Evolutionary conservation across 2,797 vertebrate species (phyloP).

Genomic region (Acrossocheilus wenchowensis): DNA sequence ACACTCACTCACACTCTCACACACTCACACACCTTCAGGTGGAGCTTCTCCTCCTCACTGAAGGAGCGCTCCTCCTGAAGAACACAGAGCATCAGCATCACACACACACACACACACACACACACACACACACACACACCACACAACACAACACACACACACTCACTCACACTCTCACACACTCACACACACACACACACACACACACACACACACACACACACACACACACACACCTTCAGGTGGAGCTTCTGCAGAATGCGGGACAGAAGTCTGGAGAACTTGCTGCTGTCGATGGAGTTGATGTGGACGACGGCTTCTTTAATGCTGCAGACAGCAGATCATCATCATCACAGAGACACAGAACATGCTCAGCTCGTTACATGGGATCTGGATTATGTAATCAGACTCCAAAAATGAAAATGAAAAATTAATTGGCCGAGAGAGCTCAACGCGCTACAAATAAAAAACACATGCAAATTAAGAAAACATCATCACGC

Average conservation of each 20-base stretch:
- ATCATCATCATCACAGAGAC: not conserved
- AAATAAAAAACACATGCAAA: too few species aligned
- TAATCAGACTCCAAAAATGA: too few species aligned
- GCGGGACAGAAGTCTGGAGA: slow-evolving; percentile 88
- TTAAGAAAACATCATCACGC: too few species aligned
- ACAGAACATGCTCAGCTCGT: not conserved
- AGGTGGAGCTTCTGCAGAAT: slow-evolving; percentile 95
- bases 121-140: slow-evolving; percentile 48
- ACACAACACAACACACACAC: slow-evolving; percentile 38
- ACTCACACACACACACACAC: slow-evolving; percentile 41
- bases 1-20: not conserved
- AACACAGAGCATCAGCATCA: too few species aligned
- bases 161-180: slow-evolving; percentile 73
- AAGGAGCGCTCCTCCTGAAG: too few species aligned
- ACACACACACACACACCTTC: slow-evolving; percentile 81
- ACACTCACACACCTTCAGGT: too few species aligned
- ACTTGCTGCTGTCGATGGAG: slow-evolving; percentile 84
- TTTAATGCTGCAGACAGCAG: slow-evolving; percentile 81
- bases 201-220: slow-evolving; percentile 72
- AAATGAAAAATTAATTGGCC: too few species aligned
- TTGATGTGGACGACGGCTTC: slow-evolving; percentile 90
- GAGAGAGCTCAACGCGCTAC: too few species aligned
- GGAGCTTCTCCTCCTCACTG: too few species aligned
- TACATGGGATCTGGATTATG: too few species aligned
- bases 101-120: slow-evolving; percentile 74